Evolutionary conservation across 2,797 vertebrate genomes (phyloP).

Genomic region (Vultur gryphus): DNA sequence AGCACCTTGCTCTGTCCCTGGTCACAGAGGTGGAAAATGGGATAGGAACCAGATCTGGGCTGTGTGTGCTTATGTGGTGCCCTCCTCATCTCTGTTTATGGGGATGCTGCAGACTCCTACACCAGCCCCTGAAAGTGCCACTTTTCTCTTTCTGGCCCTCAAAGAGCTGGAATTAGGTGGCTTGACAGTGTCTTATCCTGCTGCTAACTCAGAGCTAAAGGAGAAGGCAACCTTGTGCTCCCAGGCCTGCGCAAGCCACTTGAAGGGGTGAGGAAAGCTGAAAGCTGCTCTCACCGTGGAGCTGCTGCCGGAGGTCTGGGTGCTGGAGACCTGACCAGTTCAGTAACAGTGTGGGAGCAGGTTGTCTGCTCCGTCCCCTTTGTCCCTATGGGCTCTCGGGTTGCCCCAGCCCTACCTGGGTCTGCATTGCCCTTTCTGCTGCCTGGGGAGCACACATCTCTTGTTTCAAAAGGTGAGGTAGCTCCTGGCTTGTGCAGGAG

Average conservation of each 20-base stretch:
- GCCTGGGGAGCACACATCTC: fast-evolving
- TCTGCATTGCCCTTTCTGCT: background rate
- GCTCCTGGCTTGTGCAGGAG: background rate
- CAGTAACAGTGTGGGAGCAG: background rate
- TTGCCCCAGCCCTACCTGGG: background rate
- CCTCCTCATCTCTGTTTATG: background rate
- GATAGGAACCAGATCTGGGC: background rate
- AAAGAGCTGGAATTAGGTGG: background rate
- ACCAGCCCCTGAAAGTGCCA: background rate
- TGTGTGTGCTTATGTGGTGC: background rate
- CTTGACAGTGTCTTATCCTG: background rate
- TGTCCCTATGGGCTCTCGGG: background rate
- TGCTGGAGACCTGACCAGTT: background rate
- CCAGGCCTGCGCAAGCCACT: background rate
- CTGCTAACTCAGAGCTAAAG: background rate
- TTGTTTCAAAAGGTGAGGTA: background rate
- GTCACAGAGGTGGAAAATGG: background rate
- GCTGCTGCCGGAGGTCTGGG: background rate
- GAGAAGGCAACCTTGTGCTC: background rate
- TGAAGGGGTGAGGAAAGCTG: background rate
- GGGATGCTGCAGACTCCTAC: background rate
- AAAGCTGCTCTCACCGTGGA: background rate
- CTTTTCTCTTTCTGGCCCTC: background rate
- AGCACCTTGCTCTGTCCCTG: background rate
- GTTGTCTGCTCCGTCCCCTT: background rate